Evolutionary conservation across 2,113 vertebrate species (phyloP), one percentile per base, ranked within the genome.

Genomic region (Apaloderma vittatum): DNA sequence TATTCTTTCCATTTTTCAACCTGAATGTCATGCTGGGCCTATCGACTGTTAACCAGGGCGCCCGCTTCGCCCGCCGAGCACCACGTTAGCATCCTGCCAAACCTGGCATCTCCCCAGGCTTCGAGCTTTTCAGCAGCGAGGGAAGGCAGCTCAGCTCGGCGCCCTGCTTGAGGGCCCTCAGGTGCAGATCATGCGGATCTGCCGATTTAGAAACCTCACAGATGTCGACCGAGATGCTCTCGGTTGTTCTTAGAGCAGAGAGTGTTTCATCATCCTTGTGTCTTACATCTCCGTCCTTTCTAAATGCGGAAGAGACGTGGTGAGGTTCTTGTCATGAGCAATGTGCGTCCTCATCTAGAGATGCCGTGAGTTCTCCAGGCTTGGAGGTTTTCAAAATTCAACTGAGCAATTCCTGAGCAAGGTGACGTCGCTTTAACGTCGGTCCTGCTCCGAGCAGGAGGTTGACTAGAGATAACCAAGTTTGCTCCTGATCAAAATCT

Each of bases 61-160:
- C 70, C 58, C 4, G 4, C 34, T 54, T 8, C 1, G 4, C 59
- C 65, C 3, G 3, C 76, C 0, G 2, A 59, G 81, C 62, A 5
- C 20, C 57, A 8, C 0, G 0, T 4, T 21, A 57, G 71, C 70
- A 20, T 26, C 79, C 59, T 83, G 72, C 79, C 84, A 29, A 26
- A 2, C 9, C 11, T 37, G 78, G 67, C 75, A 0, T 1, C 46
- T 57, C 59, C 75, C 82, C 75, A 43, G 59, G 11, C 43, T 45
- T 14, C 1, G 5, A 51, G 59, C 22, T 17, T 37, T 29, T 21
- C 45, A 9, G 82, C 76, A 58, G 70, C 0, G 0, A 37, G 32
- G 6, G 51, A 27, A 49, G 4, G 3, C 1, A 1, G 66, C 61
- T 46, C 2, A 0, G 76, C 76, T 70, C n/a, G 0, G 65, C 4